phyloP scores from a whole-genome alignment of 2,797 vertebrate species.

The Thamnophis elegans region DNA sequence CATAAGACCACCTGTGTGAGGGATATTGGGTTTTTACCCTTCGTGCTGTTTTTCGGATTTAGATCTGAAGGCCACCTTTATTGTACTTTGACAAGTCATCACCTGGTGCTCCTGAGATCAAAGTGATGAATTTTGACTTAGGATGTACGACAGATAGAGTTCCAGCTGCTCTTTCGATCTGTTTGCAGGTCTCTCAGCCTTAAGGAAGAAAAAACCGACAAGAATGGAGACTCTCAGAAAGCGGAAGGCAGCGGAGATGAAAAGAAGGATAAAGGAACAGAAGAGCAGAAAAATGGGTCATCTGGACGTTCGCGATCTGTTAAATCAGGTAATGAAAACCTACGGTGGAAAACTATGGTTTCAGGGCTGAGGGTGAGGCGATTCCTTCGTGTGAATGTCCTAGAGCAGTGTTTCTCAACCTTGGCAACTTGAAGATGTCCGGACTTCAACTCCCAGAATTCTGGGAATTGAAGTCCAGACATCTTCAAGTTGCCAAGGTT shows the following conservation, averaged over 20 bases:
- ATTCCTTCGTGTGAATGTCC: too few relatives aligned
- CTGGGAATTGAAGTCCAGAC: too few relatives aligned
- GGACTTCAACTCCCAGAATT: too few relatives aligned
- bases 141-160: background rate
- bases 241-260: conserved; percentile 70
- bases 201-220: conserved; percentile 80
- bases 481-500: too few relatives aligned
- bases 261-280: conserved; percentile 70
- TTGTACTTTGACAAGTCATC: background rate
- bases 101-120: background rate
- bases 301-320: conserved; percentile 67
- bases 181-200: conserved; percentile 53
- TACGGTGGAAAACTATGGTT: background rate
- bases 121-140: background rate
- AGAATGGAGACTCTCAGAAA: conserved; percentile 77
- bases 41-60: background rate
- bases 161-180: conserved; percentile 1
- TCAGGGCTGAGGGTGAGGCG: background rate
- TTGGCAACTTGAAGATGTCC: too few relatives aligned
- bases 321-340: conserved; percentile 69
- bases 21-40: background rate
- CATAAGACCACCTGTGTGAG: background rate
- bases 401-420: too few relatives aligned
- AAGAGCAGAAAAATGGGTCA: conserved; percentile 73
- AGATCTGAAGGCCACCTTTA: background rate